Conservation (phyloP, 1,140 invertebrate species). For the Pectinophora gossypiella region DNA sequence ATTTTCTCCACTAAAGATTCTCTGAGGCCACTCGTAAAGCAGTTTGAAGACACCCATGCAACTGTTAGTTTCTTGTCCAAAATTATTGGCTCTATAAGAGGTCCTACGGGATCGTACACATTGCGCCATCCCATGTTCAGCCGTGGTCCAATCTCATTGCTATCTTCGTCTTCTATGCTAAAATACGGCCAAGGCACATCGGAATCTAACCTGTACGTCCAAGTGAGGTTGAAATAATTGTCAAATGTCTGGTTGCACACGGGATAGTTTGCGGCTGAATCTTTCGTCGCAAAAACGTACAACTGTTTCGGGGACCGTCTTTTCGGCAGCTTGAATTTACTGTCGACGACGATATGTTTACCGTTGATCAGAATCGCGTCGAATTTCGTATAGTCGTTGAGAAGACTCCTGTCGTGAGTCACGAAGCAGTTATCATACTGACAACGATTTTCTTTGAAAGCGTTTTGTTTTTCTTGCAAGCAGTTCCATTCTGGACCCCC, state of each 20-base stretch:
- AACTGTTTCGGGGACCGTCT: constrained; percentile 21
- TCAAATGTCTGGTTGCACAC: constrained; percentile 14
- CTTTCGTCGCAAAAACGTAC: constrained; percentile 49
- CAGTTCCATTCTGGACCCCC: neutral
- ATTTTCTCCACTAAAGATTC: neutral
- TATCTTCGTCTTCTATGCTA: constrained; percentile 25
- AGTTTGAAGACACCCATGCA: neutral
- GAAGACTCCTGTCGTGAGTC: neutral
- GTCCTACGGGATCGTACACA: neutral
- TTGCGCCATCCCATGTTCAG: neutral
- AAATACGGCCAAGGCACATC: constrained; percentile 52
- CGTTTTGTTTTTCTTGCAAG: neutral
- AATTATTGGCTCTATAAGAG: neutral
- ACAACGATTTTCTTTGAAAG: constrained; percentile 2
- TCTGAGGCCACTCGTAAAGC: neutral
- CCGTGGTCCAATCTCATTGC: constrained; percentile 1
- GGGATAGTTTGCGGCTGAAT: constrained; percentile 36
- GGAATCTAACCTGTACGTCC: constrained; percentile 69
- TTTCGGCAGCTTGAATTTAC: neutral
- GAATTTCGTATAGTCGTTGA: neutral
- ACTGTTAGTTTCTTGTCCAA: neutral
- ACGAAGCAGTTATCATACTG: constrained; percentile 4
- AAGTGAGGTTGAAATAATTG: constrained; percentile 74
- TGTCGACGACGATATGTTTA: neutral
- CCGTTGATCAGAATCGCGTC: neutral